Conservation (phyloP, 1,140 invertebrate genomes). For the Zaprionus vittiger region DNA sequence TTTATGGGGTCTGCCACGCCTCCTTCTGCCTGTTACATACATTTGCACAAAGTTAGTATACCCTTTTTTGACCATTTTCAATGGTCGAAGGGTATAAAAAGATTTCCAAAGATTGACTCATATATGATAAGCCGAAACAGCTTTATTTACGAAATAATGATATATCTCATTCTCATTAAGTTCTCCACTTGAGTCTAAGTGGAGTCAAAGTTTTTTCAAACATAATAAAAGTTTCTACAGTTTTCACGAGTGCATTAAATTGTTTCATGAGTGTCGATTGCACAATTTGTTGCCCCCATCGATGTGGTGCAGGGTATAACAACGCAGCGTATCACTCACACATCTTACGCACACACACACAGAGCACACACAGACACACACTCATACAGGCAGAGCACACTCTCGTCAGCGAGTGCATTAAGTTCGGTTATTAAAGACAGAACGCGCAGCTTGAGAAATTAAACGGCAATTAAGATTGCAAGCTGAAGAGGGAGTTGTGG, state of each 20-base stretch:
- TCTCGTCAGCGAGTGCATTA: slow-evolving; percentile 52
- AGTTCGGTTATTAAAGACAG: slow-evolving; percentile 58
- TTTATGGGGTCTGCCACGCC: too few relatives aligned
- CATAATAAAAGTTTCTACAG: not conserved
- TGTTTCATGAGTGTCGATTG: not conserved
- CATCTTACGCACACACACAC: not conserved
- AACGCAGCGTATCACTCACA: slow-evolving; percentile 8
- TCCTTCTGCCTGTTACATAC: too few relatives aligned
- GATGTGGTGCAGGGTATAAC: slow-evolving; percentile 24
- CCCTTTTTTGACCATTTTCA: too few relatives aligned
- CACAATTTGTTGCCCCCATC: not conserved
- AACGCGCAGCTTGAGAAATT: slow-evolving; percentile 64
- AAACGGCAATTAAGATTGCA: slow-evolving; percentile 80
- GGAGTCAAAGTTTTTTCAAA: not conserved
- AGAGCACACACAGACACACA: not conserved
- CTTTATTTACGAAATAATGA: not conserved
- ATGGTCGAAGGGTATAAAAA: too few relatives aligned
- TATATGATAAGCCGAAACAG: not conserved
- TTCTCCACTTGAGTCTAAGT: slow-evolving; percentile 2
- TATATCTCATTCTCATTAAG: not conserved
- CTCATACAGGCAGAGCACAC: not conserved
- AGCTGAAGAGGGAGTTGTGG: not conserved
- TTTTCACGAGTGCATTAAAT: not conserved
- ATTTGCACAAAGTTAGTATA: too few relatives aligned
- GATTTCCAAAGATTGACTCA: not conserved